Percentiles rank a stretch among this genome's conserved stretches.
phyloP scores from a whole-genome alignment of 2,113 vertebrate genomes.

The Paratilapia polleni region DNA sequence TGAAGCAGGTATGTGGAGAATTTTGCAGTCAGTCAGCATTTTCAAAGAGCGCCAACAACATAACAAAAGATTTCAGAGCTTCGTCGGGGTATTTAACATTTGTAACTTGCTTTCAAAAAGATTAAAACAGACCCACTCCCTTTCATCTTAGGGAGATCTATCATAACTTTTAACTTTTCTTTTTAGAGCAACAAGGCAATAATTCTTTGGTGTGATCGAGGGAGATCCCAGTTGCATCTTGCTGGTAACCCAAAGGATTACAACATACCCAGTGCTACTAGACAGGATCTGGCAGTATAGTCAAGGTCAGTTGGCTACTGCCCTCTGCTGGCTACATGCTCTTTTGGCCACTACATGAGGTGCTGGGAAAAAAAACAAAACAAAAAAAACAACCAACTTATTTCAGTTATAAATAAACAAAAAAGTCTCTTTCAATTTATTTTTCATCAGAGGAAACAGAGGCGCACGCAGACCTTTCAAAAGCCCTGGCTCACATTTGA shows the following conservation, averaged over 20 bases:
- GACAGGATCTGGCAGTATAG: conserved; percentile 92
- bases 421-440: not conserved
- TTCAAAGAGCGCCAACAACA: conserved; percentile 95
- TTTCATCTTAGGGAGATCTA: not conserved
- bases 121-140: too few relatives aligned
- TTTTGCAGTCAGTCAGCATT: conserved; percentile 95
- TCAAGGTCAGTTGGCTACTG: conserved; percentile 82
- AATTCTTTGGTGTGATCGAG: conserved; percentile 90
- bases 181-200: conserved; percentile 88
- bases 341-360: not conserved
- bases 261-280: conserved; percentile 96
- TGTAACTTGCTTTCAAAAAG: too few relatives aligned
- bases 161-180: not conserved
- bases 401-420: not conserved
- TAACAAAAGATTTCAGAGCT: conserved; percentile 94
- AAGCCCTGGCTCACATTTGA: conserved; percentile 86
- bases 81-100: conserved; percentile 97
- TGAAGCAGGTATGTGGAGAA: conserved; percentile 92
- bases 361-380: not conserved
- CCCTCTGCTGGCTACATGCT: conserved; percentile 47
- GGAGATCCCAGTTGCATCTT: conserved; percentile 96
- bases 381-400: too few relatives aligned
- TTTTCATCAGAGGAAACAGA: conserved; percentile 83
- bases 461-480: conserved; percentile 86
- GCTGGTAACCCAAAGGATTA: conserved; percentile 95